phyloP scores from a whole-genome alignment of 2,888 invertebrate genomes.

The Cosmopolites sordidus region DNA sequence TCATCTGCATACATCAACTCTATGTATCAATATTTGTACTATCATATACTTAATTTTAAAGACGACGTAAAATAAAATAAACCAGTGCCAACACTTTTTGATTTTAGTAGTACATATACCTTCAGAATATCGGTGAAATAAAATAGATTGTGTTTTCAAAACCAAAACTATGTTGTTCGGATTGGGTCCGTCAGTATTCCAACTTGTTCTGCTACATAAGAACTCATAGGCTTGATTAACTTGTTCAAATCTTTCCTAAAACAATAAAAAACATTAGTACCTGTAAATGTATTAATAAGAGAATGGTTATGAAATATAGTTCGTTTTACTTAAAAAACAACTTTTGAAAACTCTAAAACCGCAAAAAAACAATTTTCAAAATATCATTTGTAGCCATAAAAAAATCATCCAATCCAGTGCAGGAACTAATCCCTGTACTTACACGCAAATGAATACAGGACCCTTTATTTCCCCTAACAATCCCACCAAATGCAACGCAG shows the following conservation, averaged over 20 bases:
- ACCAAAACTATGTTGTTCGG: slow-evolving; percentile 92
- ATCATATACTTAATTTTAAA: not conserved
- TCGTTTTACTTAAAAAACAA: not conserved
- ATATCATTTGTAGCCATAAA: too few relatives aligned
- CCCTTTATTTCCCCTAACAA: too few relatives aligned
- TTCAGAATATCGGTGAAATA: slow-evolving; percentile 85
- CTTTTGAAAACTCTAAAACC: too few relatives aligned
- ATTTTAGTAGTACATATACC: slow-evolving; percentile 59
- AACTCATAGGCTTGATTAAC: slow-evolving; percentile 99
- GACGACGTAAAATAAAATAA: not conserved
- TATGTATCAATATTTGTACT: not conserved
- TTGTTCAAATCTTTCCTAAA: slow-evolving; percentile 87
- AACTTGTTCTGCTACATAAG: slow-evolving; percentile 84
- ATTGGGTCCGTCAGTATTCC: slow-evolving; percentile 86
- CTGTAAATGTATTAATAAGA: not conserved
- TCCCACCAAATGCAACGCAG: too few relatives aligned
- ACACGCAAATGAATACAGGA: too few relatives aligned
- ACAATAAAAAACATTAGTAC: not conserved
- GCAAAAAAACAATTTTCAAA: too few relatives aligned
- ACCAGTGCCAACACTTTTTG: not conserved
- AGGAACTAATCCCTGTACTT: too few relatives aligned
- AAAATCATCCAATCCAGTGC: too few relatives aligned
- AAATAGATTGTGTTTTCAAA: slow-evolving; percentile 87
- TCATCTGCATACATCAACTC: not conserved
- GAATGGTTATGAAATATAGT: not conserved